phyloP scores from a whole-genome alignment of 2,888 invertebrate genomes.

The Nebria brevicollis region DNA sequence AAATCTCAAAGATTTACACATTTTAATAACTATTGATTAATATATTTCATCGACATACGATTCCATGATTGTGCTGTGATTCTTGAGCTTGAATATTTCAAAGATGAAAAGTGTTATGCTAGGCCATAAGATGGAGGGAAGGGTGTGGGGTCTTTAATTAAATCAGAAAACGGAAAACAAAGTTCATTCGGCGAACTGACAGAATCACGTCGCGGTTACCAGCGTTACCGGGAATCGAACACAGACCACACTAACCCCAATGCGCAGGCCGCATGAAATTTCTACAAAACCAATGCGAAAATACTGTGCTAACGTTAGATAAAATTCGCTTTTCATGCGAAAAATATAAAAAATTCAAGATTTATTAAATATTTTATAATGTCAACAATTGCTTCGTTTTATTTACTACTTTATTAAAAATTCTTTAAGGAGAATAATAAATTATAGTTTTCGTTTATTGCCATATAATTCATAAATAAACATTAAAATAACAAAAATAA shows the following conservation, averaged over 20 bases:
- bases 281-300: background rate
- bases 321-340: background rate
- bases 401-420: too few relatives aligned
- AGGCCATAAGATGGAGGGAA: background rate
- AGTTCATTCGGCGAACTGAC: conserved; percentile 12
- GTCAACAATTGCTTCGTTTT: background rate
- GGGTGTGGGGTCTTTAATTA: conserved; percentile 33
- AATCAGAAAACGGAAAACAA: conserved; percentile 40
- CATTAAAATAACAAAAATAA: too few relatives aligned
- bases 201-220: background rate
- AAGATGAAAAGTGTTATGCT: background rate
- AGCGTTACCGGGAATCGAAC: conserved; percentile 1
- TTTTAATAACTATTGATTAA: too few relatives aligned
- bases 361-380: background rate
- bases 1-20: too few relatives aligned
- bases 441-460: too few relatives aligned
- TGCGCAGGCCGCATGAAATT: background rate
- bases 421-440: too few relatives aligned
- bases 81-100: background rate
- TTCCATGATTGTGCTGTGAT: too few relatives aligned
- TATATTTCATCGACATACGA: too few relatives aligned
- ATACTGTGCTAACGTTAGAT: background rate
- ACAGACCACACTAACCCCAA: background rate
- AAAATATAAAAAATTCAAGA: background rate
- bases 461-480: too few relatives aligned